Conservation (phyloP, 2,888 invertebrate species). For the Mechanitis mazaeus region DNA sequence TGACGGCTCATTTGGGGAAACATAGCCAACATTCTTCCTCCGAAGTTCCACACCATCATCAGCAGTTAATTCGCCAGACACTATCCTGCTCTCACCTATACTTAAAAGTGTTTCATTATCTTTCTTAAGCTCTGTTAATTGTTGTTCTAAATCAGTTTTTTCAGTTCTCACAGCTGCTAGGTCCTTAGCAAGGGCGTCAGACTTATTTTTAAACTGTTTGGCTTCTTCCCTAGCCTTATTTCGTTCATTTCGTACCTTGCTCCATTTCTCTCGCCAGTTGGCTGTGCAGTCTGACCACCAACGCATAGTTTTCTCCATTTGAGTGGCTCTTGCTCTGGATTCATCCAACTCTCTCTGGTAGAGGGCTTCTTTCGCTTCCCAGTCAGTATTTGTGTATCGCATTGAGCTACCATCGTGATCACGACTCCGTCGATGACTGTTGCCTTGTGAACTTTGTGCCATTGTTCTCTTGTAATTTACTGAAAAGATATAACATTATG, state of each 20-base stretch:
- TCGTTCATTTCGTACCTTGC: slow-evolving; percentile 92
- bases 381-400: slow-evolving; percentile 82
- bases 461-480: slow-evolving; percentile 45
- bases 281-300: slow-evolving; percentile 99
- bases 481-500: slow-evolving; percentile 30
- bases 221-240: slow-evolving; percentile 95
- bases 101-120: slow-evolving; percentile 87
- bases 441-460: slow-evolving; percentile 82
- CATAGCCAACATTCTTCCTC: slow-evolving; percentile 51
- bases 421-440: slow-evolving; percentile 78
- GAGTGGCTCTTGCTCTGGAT: slow-evolving; percentile 93
- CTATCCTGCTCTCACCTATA: slow-evolving; percentile 65
- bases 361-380: slow-evolving; percentile 86
- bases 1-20: slow-evolving; percentile 55
- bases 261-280: slow-evolving; percentile 98
- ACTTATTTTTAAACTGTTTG: slow-evolving; percentile 86
- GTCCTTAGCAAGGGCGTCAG: slow-evolving; percentile 88
- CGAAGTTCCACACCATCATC: slow-evolving; percentile 66
- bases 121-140: slow-evolving; percentile 84
- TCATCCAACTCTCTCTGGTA: slow-evolving; percentile 91
- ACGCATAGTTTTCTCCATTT: slow-evolving; percentile 99
- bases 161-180: slow-evolving; percentile 84
- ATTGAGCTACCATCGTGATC: slow-evolving; percentile 80
- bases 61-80: slow-evolving; percentile 54
- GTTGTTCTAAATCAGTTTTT: slow-evolving; percentile 85